Base-by-base conservation (phyloP, 2,888 invertebrate species). In the Dasypogon diadema region DNA sequence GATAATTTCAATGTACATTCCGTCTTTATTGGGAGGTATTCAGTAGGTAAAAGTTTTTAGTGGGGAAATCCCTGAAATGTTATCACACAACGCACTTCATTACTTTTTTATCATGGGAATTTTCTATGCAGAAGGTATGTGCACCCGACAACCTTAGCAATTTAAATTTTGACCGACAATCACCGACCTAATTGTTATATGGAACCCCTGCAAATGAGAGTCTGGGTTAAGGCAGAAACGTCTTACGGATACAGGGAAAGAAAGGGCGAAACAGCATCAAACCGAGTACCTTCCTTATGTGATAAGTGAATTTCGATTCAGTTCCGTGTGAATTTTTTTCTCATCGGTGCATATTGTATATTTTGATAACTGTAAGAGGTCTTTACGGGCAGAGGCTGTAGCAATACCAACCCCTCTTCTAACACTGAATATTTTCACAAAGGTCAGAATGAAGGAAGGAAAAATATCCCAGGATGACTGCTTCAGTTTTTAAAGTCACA, bases 241-340 rank as follows among this genome's bases (percentile, higher is more conserved):
- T 42, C n/a, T 8, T 42, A 42, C 2, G 8, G 42, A 1, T 42
- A 12, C 42, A 6, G 42, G 42, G 42, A 26, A 46, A 24, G 48
- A 14, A 46, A 65, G 37, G 65, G 65, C 46, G n/a, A 46, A 60
- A 37, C 65, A 65, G 65, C 65, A 65, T 65, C 65, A 42, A 63
- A 21, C 42, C 42, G 22, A 42, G 16, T 46, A 24, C 22, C 14
- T 46, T 42, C 65, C 37, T 65, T 46, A 65, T 22, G 46, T 65
- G 65, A 65, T 65, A 46, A 65, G 48, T 65, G 65, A 48, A 46
- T 65, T 65, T 46, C 22, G n/a, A 65, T 65, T 65, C 65, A 65
- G 65, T 65, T 65, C 65, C 65, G 65, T 65, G 65, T 65, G 65
- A 65, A 65, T 65, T 65, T 65, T 48, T 65, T 65, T 24, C 48